Conservation (phyloP, 1,140 invertebrate species). For the Polyergus mexicanus region DNA sequence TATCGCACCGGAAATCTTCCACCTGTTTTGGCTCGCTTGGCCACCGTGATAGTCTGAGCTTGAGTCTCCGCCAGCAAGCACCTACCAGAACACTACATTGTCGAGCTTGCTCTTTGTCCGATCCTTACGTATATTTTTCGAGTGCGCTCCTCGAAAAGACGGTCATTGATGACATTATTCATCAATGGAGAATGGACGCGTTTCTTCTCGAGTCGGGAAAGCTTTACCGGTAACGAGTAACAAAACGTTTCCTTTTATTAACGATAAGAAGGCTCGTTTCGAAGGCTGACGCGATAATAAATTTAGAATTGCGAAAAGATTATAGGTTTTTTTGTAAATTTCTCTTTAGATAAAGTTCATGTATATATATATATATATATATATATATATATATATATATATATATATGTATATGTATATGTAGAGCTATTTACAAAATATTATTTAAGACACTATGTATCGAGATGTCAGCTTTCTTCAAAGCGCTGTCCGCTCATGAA, state of each 20-base stretch:
- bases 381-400: no score
- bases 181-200: background rate
- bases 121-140: background rate
- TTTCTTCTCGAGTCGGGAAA: background rate
- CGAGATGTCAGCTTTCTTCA: conserved; percentile 1
- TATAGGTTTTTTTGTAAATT: background rate
- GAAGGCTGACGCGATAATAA: conserved; percentile 15
- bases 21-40: conserved; percentile 62
- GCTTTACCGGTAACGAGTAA: background rate
- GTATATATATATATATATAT: no score
- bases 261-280: background rate
- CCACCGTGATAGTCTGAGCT: conserved; percentile 31
- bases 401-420: no score
- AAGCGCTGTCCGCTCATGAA: background rate
- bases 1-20: conserved; percentile 64
- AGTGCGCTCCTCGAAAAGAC: conserved; percentile 7
- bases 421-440: conserved; percentile 24
- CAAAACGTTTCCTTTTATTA: background rate
- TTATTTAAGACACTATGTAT: conserved; percentile 25
- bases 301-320: conserved; percentile 12
- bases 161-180: conserved; percentile 14
- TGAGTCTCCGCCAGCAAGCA: conserved; percentile 24
- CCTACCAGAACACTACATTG: conserved; percentile 65
- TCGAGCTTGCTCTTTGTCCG: conserved; percentile 12
- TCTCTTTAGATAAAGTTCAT: background rate